Conservation (phyloP, 2,888 invertebrate species). For the Hymenopus coronatus region DNA sequence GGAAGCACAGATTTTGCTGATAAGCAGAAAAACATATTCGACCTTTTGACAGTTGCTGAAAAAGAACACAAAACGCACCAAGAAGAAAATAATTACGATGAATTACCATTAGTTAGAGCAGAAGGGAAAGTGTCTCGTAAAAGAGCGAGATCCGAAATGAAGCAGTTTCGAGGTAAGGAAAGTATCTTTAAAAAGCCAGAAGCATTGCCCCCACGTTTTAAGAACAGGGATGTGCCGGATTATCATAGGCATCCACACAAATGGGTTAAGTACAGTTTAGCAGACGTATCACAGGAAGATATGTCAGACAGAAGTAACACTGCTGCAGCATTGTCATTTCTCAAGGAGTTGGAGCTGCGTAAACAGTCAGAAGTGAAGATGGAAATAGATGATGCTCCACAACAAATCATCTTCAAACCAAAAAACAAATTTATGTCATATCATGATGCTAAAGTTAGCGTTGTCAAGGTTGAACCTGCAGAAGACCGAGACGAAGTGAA, state of each 20-base stretch:
- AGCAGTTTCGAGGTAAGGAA: slow-evolving; percentile 65
- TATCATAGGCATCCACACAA: slow-evolving; percentile 73
- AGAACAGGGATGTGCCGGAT: slow-evolving; percentile 46
- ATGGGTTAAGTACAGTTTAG: slow-evolving; percentile 77
- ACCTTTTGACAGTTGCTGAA: slow-evolving; percentile 64
- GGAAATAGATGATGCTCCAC: slow-evolving; percentile 32
- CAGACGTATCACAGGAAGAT: slow-evolving; percentile 71
- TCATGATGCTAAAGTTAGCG: background rate
- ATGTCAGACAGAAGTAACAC: slow-evolving; percentile 77
- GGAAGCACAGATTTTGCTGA: slow-evolving; percentile 48
- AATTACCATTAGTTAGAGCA: background rate
- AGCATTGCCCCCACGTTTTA: slow-evolving; percentile 50
- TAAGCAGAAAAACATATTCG: slow-evolving; percentile 68
- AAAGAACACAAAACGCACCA: slow-evolving; percentile 48
- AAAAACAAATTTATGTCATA: background rate
- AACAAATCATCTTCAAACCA: slow-evolving; percentile 34
- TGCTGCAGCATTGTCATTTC: slow-evolving; percentile 73
- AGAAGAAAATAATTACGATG: slow-evolving; percentile 19
- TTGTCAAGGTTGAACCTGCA: background rate
- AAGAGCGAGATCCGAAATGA: slow-evolving; percentile 49
- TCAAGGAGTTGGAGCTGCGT: slow-evolving; percentile 64
- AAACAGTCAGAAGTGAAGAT: slow-evolving; percentile 37
- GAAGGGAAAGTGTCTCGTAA: slow-evolving; percentile 35
- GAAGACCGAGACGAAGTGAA: background rate
- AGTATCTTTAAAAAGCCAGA: slow-evolving; percentile 78